Evolutionary conservation across 1,140 invertebrate species (phyloP), one percentile per base, ranked within the genome.

Genomic region (Lepidostoma basale): DNA sequence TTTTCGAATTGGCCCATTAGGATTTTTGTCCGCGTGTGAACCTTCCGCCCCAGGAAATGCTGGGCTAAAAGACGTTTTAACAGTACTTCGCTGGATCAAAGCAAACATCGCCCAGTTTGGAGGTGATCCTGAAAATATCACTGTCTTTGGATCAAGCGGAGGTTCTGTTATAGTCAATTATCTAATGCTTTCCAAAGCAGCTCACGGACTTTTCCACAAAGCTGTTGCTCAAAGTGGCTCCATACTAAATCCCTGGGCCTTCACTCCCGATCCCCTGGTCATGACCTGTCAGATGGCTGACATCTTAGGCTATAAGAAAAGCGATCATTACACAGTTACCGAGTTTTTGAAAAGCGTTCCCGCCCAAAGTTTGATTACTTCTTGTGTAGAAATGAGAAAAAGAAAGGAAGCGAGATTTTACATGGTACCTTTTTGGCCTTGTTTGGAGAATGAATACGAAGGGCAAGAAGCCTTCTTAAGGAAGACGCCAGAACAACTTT

Each of bases 161-260:
- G 52, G 52, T 1, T 10, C 25, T 2, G 25, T 56, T 2, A 56
- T 56, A 14, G 52, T 56, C 3, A 56, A 56, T 28, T 56, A 56
- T 30, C 33, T 56, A 18, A 30, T 56, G 26, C 33, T 30, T 14
- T 56, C 52, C 2, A 56, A 14, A 30, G 9, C 33, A 33, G 14
- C 25, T 14, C n/a, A 56, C 1, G 52, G 16, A 2, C 26, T 56
- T 18, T 30, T 56, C 40, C 33, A 62, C 44, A 39, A 44, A 62
- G 56, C 56, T 12, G 62, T 67, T 14, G 42, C 40, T 12, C 58
- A 62, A 26, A 67, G 65, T 45, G 65, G 65, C 23, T 58, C 30
- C 9, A 25, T 44, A 14, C 16, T 62, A 26, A 62, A 42, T 47
- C 65, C 65, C 14, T 67, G 56, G 39, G 65, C 65, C 2, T 67